Conservation (phyloP, 2,888 invertebrate genomes). For the Xestia xanthographa region DNA sequence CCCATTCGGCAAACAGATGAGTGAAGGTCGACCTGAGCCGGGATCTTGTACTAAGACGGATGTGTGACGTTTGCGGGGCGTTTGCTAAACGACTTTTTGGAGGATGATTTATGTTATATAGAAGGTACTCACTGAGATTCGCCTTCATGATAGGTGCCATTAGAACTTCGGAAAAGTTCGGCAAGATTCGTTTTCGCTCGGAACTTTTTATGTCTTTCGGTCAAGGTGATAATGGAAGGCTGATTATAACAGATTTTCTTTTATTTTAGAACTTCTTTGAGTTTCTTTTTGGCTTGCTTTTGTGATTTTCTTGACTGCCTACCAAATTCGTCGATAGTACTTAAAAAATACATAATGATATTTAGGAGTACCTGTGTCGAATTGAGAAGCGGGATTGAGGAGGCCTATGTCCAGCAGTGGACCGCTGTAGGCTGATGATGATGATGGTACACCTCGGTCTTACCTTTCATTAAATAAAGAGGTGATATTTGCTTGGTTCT, state of each 20-base stretch:
- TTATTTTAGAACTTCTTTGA: not conserved
- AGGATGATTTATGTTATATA: conserved; percentile 46
- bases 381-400: too few relatives aligned
- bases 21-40: not conserved
- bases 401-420: too few relatives aligned
- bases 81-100: conserved; percentile 39
- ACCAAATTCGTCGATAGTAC: not conserved
- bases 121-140: not conserved
- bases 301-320: not conserved
- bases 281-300: not conserved
- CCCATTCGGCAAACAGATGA: not conserved
- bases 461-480: not conserved
- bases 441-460: too few relatives aligned
- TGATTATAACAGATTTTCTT: not conserved
- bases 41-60: conserved; percentile 14
- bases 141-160: not conserved
- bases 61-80: conserved; percentile 29
- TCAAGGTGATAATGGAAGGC: not conserved
- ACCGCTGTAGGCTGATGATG: too few relatives aligned
- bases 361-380: not conserved
- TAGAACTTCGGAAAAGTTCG: conserved; percentile 30
- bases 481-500: not conserved
- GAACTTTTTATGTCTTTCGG: conserved; percentile 1
- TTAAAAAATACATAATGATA: not conserved
- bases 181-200: conserved; percentile 10